phyloP scores from a whole-genome alignment of 2,797 vertebrate species.

The Lerista edwardsae region DNA sequence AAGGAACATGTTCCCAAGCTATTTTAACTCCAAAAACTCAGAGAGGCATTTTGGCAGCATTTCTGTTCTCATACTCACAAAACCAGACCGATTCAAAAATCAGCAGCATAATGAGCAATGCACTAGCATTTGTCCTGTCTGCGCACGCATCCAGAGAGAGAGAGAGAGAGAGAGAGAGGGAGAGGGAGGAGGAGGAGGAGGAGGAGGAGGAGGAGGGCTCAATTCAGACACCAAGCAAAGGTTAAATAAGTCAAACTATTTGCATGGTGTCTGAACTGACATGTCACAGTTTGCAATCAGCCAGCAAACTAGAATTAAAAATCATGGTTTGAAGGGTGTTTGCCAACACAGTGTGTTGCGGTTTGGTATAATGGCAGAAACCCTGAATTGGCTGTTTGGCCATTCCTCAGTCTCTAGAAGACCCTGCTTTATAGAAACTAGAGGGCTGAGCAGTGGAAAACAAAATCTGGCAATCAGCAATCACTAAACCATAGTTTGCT shows the following conservation, averaged over 20 bases:
- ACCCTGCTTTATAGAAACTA: background rate
- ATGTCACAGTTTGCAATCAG: background rate
- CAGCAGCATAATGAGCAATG: constrained; percentile 46
- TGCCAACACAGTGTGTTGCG: too few relatives aligned
- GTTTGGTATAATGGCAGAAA: too few relatives aligned
- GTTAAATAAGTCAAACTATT: background rate
- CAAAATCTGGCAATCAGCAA: background rate
- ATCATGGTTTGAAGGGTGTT: background rate
- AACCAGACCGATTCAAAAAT: constrained; percentile 23
- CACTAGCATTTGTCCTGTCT: constrained; percentile 43
- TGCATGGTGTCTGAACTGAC: background rate
- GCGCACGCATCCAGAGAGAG: constrained; percentile 42
- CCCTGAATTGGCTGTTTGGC: too few relatives aligned
- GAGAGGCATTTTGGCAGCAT: constrained; percentile 38
- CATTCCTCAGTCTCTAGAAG: too few relatives aligned
- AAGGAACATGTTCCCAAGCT: constrained; percentile 51
- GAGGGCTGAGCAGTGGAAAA: background rate
- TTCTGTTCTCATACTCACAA: constrained; percentile 44
- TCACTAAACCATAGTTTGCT: background rate
- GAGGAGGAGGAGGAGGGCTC: background rate
- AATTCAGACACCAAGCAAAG: background rate
- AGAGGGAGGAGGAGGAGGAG: too few relatives aligned
- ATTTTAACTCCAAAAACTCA: constrained; percentile 50
- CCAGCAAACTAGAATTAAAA: background rate
- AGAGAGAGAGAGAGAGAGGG: too few relatives aligned